phyloP scores from a whole-genome alignment of 1,140 invertebrate genomes.

The Drosophila parvula region DNA sequence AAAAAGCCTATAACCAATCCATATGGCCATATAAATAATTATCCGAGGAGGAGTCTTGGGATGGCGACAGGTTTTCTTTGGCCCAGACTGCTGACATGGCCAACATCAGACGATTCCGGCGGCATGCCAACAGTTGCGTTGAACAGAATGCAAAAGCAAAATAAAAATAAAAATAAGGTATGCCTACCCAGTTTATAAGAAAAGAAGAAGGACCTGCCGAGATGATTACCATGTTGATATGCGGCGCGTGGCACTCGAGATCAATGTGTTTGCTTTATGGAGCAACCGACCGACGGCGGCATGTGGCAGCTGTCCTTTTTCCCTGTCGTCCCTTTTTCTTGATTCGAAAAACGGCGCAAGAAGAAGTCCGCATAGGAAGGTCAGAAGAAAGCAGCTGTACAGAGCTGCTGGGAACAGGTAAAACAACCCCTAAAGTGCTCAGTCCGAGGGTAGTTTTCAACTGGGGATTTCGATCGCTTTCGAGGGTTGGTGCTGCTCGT shows the following conservation, averaged over 20 bases:
- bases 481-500: constrained; percentile 47
- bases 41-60: constrained; percentile 28
- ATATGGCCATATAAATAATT: constrained; percentile 67
- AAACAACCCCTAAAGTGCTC: constrained; percentile 60
- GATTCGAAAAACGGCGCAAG: constrained; percentile 3
- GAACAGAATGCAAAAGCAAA: constrained; percentile 19
- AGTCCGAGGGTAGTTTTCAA: constrained; percentile 44
- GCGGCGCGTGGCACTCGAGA: constrained; percentile 75
- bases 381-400: constrained; percentile 68
- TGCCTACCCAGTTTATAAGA: constrained; percentile 30
- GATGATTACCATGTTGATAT: constrained; percentile 79
- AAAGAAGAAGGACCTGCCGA: constrained; percentile 36
- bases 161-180: constrained; percentile 6
- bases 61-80: constrained; percentile 63
- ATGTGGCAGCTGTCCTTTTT: constrained; percentile 75
- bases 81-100: constrained; percentile 21
- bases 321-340: constrained; percentile 8
- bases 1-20: constrained; percentile 43
- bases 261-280: constrained; percentile 49
- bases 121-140: constrained; percentile 71
- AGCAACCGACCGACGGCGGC: constrained; percentile 33
- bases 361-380: constrained; percentile 37
- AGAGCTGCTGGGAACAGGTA: constrained; percentile 54
- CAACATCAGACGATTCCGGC: constrained; percentile 48
- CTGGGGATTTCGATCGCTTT: constrained; percentile 27